Conservation (phyloP, 2,888 invertebrate species). For the Xylocampa areola region DNA sequence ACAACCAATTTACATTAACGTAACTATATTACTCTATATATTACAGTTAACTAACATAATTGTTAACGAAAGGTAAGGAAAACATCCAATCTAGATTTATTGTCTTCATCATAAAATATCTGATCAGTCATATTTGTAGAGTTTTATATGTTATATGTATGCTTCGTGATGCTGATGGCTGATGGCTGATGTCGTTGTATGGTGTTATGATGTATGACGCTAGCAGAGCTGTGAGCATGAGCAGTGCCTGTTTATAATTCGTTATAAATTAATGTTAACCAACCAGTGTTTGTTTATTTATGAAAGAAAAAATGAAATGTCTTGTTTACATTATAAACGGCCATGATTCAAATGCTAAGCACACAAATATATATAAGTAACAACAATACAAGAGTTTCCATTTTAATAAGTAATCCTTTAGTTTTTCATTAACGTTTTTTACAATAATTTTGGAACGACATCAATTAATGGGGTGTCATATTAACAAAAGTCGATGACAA, state of each 20-base stretch:
- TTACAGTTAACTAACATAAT: conserved; percentile 63
- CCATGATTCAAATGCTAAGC: conserved; percentile 17
- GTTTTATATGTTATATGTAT: conserved; percentile 49
- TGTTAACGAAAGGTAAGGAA: conserved; percentile 54
- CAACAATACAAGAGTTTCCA: conserved; percentile 33
- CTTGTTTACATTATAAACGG: conserved; percentile 17
- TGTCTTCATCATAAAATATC: conserved; percentile 52
- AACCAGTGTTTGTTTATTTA: not conserved
- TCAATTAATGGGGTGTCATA: conserved; percentile 51
- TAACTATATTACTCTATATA: conserved; percentile 66
- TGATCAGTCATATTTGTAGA: conserved; percentile 59
- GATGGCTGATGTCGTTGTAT: conserved; percentile 22
- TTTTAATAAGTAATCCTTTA: conserved; percentile 27
- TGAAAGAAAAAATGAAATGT: not conserved
- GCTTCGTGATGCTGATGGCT: conserved; percentile 21
- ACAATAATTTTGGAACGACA: conserved; percentile 41
- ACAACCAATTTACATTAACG: conserved; percentile 86
- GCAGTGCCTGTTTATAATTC: conserved; percentile 5
- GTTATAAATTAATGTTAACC: not conserved
- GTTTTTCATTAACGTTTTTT: conserved; percentile 26
- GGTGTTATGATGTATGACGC: not conserved
- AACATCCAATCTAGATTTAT: conserved; percentile 56
- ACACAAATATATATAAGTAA: conserved; percentile 13
- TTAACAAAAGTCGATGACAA: conserved; percentile 55
- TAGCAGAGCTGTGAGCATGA: no score